Base-by-base conservation (phyloP, 2,888 invertebrate species). In the Andricus curvator region DNA sequence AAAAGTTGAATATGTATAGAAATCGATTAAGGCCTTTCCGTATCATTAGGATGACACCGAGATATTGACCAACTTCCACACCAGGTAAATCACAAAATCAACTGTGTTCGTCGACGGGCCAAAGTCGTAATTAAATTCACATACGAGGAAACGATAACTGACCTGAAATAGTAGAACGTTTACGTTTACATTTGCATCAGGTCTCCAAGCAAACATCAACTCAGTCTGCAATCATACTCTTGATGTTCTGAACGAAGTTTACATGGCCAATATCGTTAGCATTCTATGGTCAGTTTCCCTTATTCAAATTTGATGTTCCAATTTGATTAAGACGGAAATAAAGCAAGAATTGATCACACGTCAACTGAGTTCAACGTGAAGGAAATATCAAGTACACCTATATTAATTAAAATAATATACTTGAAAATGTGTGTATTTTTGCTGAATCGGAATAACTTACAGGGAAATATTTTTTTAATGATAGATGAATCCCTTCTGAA, bases 131-230 rank as follows among this genome's bases (percentile, higher is more conserved):
- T 62, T 62, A 62, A 62, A 25, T 25, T 25, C 25, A 0, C 62
- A 62, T 62, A 29, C 15, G 80, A 85, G 88, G 86, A 89, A 88
- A 90, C 88, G 88, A 90, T 90, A 89, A 89, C 89, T 87, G 89
- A 86, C 87, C 87, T 87, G 88, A 90, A 90, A 90, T 90, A 88
- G 86, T 83, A 83, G 82, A 86, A 85, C 85, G 83, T 87, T 87
- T 85, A 84, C 84, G 82, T 86, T 84, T 84, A 86, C 87, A 85
- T 87, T 86, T 86, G 82, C 87, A 84, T 85, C 83, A 85, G 86
- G 62, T 62, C 25, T 86, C 83, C 84, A 84, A 80, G 84, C 85
- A 87, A 89, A 89, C 84, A 87, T 80, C 68, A 79, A 70, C 80
- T 79, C 78, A 74, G 79, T 83, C 84, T 84, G 84, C 85, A 88